Evolutionary conservation across 2,888 invertebrate genomes (phyloP).

Genomic region (Euproctis similis): DNA sequence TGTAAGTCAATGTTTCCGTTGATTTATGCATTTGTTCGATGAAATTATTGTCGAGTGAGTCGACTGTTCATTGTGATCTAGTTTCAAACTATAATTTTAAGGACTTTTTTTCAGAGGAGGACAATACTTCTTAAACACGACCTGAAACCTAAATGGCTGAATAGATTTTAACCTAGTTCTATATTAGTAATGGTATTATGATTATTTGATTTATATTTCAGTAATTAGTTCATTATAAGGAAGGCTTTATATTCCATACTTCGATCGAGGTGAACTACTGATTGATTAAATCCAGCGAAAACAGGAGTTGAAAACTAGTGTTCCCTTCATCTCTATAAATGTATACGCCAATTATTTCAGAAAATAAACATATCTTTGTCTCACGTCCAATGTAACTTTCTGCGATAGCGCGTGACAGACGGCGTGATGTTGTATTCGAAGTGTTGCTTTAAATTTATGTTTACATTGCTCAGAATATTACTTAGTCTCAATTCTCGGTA

Average conservation of each 20-base stretch:
- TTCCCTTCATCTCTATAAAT: constrained; percentile 15
- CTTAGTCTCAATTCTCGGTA: neutral
- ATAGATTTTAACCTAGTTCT: too few species aligned
- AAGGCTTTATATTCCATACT: too few species aligned
- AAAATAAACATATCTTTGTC: constrained; percentile 43
- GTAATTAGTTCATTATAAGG: too few species aligned
- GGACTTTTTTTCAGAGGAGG: too few species aligned
- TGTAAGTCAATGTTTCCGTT: constrained; percentile 51
- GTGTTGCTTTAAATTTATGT: constrained; percentile 13
- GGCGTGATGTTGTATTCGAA: constrained; percentile 20
- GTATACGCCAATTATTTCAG: constrained; percentile 46
- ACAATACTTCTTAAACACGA: too few species aligned
- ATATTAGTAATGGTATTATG: too few species aligned
- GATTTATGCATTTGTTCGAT: constrained; percentile 72
- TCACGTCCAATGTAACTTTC: constrained; percentile 24
- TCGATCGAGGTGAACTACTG: too few species aligned
- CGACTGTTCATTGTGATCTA: constrained; percentile 52
- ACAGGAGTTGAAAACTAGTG: too few species aligned
- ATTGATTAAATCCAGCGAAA: too few species aligned
- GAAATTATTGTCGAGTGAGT: constrained; percentile 61
- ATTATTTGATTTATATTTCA: too few species aligned
- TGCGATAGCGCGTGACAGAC: constrained; percentile 26
- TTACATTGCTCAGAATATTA: constrained; percentile 8
- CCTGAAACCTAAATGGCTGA: too few species aligned
- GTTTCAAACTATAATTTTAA: too few species aligned